Evolutionary conservation across 1,140 invertebrate species (phyloP).

Genomic region (Gryllus bimaculatus): DNA sequence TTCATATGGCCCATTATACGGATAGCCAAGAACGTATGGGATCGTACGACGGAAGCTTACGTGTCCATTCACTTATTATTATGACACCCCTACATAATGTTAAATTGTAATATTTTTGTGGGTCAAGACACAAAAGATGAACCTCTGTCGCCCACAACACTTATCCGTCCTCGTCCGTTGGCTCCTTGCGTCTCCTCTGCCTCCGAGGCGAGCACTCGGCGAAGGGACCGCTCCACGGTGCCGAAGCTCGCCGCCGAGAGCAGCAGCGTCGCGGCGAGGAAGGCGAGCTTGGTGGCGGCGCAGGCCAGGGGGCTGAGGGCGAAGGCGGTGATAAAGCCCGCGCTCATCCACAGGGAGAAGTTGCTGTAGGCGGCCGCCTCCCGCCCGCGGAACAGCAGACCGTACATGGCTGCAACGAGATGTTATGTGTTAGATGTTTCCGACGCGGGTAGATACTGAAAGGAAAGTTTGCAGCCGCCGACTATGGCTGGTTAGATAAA

Average conservation of each 20-base stretch:
- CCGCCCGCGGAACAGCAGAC: conserved; percentile 76
- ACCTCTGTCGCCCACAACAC: not conserved
- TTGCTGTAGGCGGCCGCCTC: conserved; percentile 89
- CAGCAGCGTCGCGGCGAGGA: conserved; percentile 59
- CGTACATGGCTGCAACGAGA: conserved; percentile 61
- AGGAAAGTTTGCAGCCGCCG: no score
- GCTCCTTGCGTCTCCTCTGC: not conserved
- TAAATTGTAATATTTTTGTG: no score
- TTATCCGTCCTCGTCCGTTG: not conserved
- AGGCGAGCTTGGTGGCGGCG: conserved; percentile 62
- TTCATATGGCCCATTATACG: no score
- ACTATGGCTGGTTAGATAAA: no score
- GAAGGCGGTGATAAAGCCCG: conserved; percentile 81
- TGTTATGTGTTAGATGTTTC: no score
- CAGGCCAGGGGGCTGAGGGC: conserved; percentile 66
- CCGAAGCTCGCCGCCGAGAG: conserved; percentile 64
- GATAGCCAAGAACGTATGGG: no score
- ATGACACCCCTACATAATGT: no score
- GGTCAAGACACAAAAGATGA: no score
- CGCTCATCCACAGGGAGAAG: conserved; percentile 83
- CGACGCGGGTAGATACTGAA: no score
- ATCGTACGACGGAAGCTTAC: no score
- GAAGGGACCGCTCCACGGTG: conserved; percentile 30
- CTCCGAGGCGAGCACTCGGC: not conserved
- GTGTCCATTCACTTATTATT: no score